Percentiles rank a stretch among this genome's conserved stretches.
phyloP scores from a whole-genome alignment of 1,140 invertebrate species.

The Neodiprion pinetum region DNA sequence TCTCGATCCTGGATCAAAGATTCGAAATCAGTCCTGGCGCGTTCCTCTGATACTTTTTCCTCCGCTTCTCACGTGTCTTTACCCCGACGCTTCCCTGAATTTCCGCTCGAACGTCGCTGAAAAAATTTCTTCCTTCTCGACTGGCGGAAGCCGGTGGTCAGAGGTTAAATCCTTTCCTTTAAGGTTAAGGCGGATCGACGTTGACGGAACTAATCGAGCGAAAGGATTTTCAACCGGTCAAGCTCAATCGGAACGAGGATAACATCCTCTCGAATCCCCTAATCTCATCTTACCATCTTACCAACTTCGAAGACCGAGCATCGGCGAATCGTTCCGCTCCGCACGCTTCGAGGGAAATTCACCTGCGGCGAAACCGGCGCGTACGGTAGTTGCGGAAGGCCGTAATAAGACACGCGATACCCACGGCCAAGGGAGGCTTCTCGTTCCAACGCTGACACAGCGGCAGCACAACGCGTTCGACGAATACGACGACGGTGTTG shows the following conservation, averaged over 20 bases:
- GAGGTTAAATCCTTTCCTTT: conserved; percentile 37
- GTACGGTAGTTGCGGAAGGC: too few species aligned
- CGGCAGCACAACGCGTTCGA: too few species aligned
- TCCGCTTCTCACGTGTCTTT: background rate
- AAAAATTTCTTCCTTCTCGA: too few species aligned
- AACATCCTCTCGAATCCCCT: background rate
- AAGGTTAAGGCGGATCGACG: conserved; percentile 44
- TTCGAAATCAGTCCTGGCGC: background rate
- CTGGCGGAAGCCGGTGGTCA: conserved; percentile 15
- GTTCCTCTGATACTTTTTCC: conserved; percentile 7
- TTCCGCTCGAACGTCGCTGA: background rate
- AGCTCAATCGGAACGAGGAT: background rate
- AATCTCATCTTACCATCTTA: background rate
- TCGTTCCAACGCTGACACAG: too few species aligned
- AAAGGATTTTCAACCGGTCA: conserved; percentile 33
- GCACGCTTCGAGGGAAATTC: too few species aligned
- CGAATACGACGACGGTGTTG: background rate
- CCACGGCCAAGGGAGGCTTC: too few species aligned
- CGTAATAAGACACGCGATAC: too few species aligned
- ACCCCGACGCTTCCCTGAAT: background rate
- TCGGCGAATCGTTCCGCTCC: too few species aligned
- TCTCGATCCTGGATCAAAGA: background rate
- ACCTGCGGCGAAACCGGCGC: too few species aligned
- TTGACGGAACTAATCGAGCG: conserved; percentile 43
- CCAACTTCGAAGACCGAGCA: too few species aligned